Evolutionary conservation across 2,797 vertebrate genomes (phyloP).

Genomic region (Brachyalestes nurse): DNA sequence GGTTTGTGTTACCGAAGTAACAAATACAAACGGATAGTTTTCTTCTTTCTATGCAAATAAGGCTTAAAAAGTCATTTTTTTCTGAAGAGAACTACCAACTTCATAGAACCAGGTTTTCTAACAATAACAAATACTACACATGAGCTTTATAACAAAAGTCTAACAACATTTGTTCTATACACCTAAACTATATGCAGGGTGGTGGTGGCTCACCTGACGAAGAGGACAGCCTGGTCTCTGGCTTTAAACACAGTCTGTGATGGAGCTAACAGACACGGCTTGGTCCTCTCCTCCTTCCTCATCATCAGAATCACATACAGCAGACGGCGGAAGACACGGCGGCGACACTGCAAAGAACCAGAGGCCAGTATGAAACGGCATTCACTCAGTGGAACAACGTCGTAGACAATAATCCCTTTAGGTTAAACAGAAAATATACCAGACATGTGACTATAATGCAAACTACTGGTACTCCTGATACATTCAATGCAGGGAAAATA

Average conservation of each 20-base stretch:
- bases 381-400: too few species aligned
- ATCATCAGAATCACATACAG: conserved; percentile 89
- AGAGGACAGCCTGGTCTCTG: conserved; percentile 83
- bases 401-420: not conserved
- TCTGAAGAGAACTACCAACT: not conserved
- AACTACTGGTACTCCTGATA: too few species aligned
- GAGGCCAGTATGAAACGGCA: not conserved
- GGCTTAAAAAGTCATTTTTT: too few species aligned
- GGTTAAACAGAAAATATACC: too few species aligned
- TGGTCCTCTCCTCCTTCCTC: conserved; percentile 67
- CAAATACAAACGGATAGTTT: not conserved
- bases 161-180: too few species aligned
- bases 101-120: not conserved
- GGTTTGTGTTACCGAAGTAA: not conserved
- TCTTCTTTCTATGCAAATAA: too few species aligned
- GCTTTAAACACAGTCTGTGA: conserved; percentile 70
- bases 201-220: conserved; percentile 83
- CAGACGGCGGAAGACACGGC: conserved; percentile 80
- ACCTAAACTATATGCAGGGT: not conserved
- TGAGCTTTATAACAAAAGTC: too few species aligned
- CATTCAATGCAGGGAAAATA: too few species aligned
- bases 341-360: conserved; percentile 75
- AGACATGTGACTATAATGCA: too few species aligned
- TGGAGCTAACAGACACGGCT: conserved; percentile 62
- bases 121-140: too few species aligned